phyloP scores from a whole-genome alignment of 2,113 vertebrate genomes.

The Paracanthobrama guichenoti region DNA sequence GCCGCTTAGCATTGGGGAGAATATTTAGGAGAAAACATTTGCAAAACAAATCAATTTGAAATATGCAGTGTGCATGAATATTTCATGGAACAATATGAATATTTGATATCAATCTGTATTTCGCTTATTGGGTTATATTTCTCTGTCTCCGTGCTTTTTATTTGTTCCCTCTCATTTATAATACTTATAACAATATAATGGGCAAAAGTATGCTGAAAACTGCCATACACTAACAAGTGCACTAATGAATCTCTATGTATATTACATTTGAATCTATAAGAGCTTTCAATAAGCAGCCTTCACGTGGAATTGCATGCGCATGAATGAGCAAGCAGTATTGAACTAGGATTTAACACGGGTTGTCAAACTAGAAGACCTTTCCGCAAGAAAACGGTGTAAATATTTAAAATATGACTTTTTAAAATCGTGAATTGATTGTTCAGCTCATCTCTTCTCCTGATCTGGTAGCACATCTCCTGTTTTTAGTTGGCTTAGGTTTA shows the following conservation, averaged over 20 bases:
- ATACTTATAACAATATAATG: background rate
- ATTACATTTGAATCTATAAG: background rate
- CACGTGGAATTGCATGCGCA: background rate
- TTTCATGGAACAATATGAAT: conserved; percentile 37
- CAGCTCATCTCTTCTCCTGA: background rate
- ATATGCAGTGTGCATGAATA: conserved; percentile 33
- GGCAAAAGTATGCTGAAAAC: background rate
- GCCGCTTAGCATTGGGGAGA: background rate
- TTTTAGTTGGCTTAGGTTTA: conserved; percentile 16
- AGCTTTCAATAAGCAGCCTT: background rate
- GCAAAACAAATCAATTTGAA: conserved; percentile 44
- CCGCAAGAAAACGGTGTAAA: background rate
- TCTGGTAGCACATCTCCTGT: background rate
- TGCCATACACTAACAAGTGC: background rate
- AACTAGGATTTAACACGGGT: too few relatives aligned
- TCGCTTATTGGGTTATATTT: background rate
- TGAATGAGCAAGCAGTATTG: background rate
- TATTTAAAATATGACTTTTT: background rate
- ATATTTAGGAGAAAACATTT: conserved; percentile 41
- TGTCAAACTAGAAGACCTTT: background rate
- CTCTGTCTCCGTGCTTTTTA: background rate
- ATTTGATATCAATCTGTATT: conserved; percentile 33
- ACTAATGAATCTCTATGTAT: background rate
- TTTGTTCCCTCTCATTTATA: background rate
- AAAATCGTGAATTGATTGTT: background rate